phyloP scores from a whole-genome alignment of 2,797 vertebrate genomes.

The Rhynchotus rufescens region DNA sequence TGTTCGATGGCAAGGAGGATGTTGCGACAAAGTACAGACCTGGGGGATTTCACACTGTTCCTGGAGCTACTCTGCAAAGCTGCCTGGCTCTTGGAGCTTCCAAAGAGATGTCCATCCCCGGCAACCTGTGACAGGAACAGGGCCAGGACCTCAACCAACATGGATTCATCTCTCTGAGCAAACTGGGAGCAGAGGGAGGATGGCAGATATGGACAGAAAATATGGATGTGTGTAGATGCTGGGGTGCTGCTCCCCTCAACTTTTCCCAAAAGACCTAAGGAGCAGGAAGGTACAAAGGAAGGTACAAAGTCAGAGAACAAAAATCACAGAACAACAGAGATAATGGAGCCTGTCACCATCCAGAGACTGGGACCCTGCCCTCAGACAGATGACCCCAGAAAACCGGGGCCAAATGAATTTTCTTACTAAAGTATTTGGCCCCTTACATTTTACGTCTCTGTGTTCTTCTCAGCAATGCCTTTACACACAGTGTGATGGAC shows the following conservation, averaged over 20 bases:
- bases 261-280: neutral
- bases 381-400: neutral
- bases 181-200: neutral
- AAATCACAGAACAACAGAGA: neutral
- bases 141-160: neutral
- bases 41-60: neutral
- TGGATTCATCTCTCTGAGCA: neutral
- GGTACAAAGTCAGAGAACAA: too few species aligned
- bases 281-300: neutral
- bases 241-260: neutral
- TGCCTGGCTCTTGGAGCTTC: neutral
- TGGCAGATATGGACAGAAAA: neutral
- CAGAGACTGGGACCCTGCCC: neutral
- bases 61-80: neutral
- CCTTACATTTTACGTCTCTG: neutral
- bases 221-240: neutral
- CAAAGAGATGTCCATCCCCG: neutral
- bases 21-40: fast-evolving
- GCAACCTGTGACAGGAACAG: neutral
- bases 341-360: neutral
- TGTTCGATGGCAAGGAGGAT: neutral
- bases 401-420: neutral
- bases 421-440: neutral
- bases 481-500: fast-evolving
- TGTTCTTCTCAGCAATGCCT: neutral